Percentiles rank a stretch among this genome's conserved stretches.
phyloP scores from a whole-genome alignment of 1,140 invertebrate species.

The Elymnias hypermnestra region DNA sequence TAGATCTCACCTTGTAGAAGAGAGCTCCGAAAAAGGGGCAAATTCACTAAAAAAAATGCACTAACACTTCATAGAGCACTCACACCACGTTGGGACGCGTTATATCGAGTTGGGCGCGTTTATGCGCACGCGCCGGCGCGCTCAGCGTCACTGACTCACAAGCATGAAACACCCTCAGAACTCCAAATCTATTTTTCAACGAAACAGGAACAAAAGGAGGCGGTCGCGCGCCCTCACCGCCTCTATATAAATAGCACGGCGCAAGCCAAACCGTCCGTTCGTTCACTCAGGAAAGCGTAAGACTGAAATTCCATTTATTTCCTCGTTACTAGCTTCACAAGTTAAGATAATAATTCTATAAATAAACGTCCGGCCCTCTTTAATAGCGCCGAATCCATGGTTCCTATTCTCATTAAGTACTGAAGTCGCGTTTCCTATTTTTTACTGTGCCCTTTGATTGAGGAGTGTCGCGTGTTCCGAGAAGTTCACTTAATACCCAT shows the following conservation, averaged over 20 bases:
- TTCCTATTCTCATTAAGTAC: slow-evolving; percentile 62
- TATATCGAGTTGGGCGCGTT: slow-evolving; percentile 26
- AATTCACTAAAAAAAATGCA: slow-evolving; percentile 16
- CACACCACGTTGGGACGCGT: slow-evolving; percentile 19
- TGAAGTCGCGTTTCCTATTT: slow-evolving; percentile 23
- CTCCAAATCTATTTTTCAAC: slow-evolving; percentile 62
- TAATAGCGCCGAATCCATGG: slow-evolving; percentile 53
- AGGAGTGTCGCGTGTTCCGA: slow-evolving; percentile 2
- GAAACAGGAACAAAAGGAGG: slow-evolving; percentile 72
- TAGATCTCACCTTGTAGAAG: slow-evolving; percentile 10
- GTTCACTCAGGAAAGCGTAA: slow-evolving; percentile 60
- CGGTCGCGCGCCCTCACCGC: slow-evolving; percentile 55
- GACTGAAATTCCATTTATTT: slow-evolving; percentile 47
- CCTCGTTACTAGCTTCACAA: slow-evolving; percentile 35
- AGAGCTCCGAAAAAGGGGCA: slow-evolving; percentile 1
- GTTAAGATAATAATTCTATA: slow-evolving; percentile 28
- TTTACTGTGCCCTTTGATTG: slow-evolving; percentile 14
- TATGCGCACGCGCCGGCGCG: slow-evolving; percentile 53
- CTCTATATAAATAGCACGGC: slow-evolving; percentile 48
- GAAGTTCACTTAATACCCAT: neutral
- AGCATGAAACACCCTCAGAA: slow-evolving; percentile 52
- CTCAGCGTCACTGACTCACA: slow-evolving; percentile 61
- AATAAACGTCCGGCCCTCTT: slow-evolving; percentile 58
- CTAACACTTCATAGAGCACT: slow-evolving; percentile 16
- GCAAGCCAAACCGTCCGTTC: slow-evolving; percentile 45